These are phyloP conservation scores for Neotoma lepida DNA, from an alignment of 2,113 vertebrate genomes.

Conservation along the genomic window DNA sequence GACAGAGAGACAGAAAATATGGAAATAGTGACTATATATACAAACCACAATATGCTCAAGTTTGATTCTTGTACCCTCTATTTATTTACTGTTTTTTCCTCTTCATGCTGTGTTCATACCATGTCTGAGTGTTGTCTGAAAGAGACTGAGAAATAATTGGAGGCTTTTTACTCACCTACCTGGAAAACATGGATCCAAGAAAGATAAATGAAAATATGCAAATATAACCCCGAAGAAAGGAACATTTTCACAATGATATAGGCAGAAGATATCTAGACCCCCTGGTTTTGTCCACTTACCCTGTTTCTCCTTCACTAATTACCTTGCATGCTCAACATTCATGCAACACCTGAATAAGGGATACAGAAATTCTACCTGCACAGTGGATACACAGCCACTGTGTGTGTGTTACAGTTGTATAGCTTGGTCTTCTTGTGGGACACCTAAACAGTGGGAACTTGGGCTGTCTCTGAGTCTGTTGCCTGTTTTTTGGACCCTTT, in stretches of 20 bases:
- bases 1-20: neutral
- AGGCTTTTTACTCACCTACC: neutral
- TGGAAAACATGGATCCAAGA: neutral
- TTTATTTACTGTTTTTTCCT: slow-evolving; percentile 11
- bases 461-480: neutral
- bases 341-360: neutral
- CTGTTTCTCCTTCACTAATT: slow-evolving; percentile 19
- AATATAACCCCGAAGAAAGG: slow-evolving; percentile 27
- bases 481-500: neutral
- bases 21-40: neutral
- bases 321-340: neutral
- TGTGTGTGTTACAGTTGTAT: neutral
- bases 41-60: neutral
- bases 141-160: neutral
- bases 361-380: neutral
- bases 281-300: neutral
- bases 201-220: neutral
- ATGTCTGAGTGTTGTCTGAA: slow-evolving; percentile 12
- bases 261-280: neutral
- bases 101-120: neutral
- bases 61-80: slow-evolving; percentile 9
- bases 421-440: neutral
- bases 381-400: neutral
- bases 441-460: neutral
- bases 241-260: slow-evolving; percentile 35